These are phyloP conservation scores for Rissa tridactyla DNA, from an alignment of 2,113 vertebrate species.

Conservation along the genomic window DNA sequence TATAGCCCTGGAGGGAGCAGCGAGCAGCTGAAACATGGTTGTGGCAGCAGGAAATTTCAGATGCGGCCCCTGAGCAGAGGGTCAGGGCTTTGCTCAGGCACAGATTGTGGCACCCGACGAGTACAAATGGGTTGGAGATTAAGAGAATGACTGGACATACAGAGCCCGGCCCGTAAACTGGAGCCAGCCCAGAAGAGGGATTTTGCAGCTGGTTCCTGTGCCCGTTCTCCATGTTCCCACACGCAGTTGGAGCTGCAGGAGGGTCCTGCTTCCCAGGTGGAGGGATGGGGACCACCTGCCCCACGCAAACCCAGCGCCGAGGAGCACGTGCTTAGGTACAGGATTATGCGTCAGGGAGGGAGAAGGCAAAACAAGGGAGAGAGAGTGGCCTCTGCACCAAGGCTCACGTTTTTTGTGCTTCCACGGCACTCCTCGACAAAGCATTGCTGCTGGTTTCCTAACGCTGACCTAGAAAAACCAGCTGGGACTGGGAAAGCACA, in stretches of 20 bases:
- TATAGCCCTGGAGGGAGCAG: background rate
- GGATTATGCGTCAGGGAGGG: background rate
- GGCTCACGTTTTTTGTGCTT: background rate
- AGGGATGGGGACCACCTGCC: background rate
- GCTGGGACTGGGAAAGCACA: background rate
- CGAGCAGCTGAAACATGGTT: background rate
- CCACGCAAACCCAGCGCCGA: background rate
- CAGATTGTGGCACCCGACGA: background rate
- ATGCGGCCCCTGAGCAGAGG: background rate
- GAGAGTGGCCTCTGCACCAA: rapidly evolving
- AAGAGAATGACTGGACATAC: background rate
- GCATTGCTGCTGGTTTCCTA: background rate
- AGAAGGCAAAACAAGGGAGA: background rate
- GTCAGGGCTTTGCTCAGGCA: background rate
- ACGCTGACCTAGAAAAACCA: background rate
- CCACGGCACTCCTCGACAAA: rapidly evolving
- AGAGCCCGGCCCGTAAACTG: background rate
- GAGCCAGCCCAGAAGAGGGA: background rate
- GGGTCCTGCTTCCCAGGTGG: background rate
- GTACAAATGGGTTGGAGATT: background rate
- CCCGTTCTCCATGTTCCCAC: background rate
- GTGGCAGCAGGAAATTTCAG: background rate
- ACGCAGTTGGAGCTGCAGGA: background rate
- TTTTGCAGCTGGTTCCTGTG: background rate
- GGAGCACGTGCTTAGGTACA: too few species aligned